Evolutionary conservation across 2,888 invertebrate species (phyloP).

Genomic region (Brenthis hecate): DNA sequence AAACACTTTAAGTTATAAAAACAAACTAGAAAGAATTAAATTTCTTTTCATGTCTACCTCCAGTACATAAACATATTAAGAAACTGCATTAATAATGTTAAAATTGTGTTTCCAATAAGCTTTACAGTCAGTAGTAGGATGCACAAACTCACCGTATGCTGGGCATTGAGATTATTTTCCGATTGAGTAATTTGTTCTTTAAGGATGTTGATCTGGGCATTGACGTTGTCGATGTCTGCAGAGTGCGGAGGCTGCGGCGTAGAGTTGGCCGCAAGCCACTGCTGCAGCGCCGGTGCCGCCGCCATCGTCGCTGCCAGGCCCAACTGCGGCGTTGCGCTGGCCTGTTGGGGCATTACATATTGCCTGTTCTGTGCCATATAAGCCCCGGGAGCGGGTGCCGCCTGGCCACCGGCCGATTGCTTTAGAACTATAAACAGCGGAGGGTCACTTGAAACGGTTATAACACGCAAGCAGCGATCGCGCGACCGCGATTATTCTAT

Average conservation of each 20-base stretch:
- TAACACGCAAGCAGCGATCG: conserved; percentile 70
- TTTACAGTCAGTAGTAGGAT: neutral
- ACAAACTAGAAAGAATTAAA: conserved; percentile 10
- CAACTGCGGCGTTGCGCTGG: conserved; percentile 80
- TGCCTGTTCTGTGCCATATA: conserved; percentile 83
- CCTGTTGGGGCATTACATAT: conserved; percentile 83
- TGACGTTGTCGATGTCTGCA: conserved; percentile 81
- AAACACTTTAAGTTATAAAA: conserved; percentile 20
- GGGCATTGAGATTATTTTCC: conserved; percentile 97
- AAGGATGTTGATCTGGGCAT: conserved; percentile 90
- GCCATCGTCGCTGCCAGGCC: conserved; percentile 80
- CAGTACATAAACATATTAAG: conserved; percentile 2
- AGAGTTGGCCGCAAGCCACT: conserved; percentile 74
- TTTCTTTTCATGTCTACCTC: neutral
- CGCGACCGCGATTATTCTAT: conserved; percentile 54
- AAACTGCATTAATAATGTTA: neutral
- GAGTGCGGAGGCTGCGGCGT: conserved; percentile 56
- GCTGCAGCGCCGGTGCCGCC: conserved; percentile 74
- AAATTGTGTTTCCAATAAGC: conserved; percentile 3
- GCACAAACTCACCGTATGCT: conserved; percentile 88
- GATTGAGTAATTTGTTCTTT: conserved; percentile 97
- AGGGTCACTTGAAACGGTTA: conserved; percentile 79
- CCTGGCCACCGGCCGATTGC: conserved; percentile 84
- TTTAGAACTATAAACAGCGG: conserved; percentile 88
- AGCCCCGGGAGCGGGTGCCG: conserved; percentile 77